A percentile compares a stretch with the other conserved stretches of the same genome.
Conservation (phyloP, 2,888 invertebrate species). For the Cataglyphis cursor region DNA sequence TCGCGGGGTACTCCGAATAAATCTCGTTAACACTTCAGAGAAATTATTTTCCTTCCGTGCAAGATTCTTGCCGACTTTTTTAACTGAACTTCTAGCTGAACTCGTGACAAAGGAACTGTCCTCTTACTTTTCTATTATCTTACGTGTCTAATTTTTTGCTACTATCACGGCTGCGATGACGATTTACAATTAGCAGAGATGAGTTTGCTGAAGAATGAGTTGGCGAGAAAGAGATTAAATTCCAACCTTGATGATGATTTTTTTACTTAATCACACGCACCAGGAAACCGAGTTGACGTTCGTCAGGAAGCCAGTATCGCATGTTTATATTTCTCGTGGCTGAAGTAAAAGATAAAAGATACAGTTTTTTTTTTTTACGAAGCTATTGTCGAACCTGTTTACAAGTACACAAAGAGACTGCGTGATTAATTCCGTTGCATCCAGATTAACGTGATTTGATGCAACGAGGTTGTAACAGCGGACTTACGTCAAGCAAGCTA, state of each 20-base stretch:
- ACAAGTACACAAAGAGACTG: not conserved
- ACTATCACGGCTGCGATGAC: slow-evolving; percentile 7
- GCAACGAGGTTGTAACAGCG: not conserved
- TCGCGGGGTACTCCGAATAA: not conserved
- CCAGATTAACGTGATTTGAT: not conserved
- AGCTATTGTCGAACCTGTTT: not conserved
- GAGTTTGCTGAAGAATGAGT: not conserved
- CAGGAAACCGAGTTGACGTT: slow-evolving; percentile 14
- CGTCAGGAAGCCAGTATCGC: not conserved
- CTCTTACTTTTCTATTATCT: not conserved
- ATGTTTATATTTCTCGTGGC: not conserved
- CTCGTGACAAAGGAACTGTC: not conserved
- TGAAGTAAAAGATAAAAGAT: slow-evolving; percentile 26
- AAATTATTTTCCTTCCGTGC: slow-evolving; percentile 1
- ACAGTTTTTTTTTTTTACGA: not conserved
- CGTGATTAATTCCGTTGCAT: slow-evolving; percentile 6
- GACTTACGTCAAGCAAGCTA: slow-evolving; percentile 56
- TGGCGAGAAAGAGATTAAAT: not conserved
- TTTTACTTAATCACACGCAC: slow-evolving; percentile 22
- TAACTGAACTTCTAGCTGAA: slow-evolving; percentile 1
- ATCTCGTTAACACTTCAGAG: not conserved
- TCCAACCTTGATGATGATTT: slow-evolving; percentile 13
- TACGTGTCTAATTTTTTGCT: not conserved
- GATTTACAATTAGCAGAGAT: not conserved
- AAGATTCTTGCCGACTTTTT: not conserved